These are phyloP conservation scores for Stegodyphus mimosarum DNA, from an alignment of 1,140 invertebrate species.

Conservation along the genomic window DNA sequence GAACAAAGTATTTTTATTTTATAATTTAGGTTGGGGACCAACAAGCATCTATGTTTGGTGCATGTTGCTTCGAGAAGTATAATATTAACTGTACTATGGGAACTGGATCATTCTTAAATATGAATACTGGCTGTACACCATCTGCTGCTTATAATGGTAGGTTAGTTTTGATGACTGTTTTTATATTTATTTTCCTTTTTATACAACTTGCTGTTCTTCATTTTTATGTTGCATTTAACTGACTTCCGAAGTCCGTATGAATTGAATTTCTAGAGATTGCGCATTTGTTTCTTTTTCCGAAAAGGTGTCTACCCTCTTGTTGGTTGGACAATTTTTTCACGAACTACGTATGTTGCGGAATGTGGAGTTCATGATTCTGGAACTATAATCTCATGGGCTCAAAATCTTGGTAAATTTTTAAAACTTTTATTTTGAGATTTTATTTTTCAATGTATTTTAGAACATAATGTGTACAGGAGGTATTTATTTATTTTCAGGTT, in stretches of 20 bases:
- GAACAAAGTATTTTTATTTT: background rate
- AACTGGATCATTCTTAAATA: constrained; percentile 91
- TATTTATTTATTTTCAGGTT: constrained; percentile 64
- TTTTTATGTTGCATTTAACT: background rate
- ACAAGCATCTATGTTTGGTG: constrained; percentile 91
- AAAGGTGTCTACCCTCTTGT: constrained; percentile 88
- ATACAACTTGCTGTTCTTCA: background rate
- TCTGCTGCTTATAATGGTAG: constrained; percentile 78
- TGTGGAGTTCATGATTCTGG: constrained; percentile 88
- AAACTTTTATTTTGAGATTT: background rate
- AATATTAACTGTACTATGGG: constrained; percentile 94
- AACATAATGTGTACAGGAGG: background rate
- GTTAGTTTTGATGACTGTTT: background rate
- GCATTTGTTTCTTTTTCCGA: constrained; percentile 51
- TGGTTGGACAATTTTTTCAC: constrained; percentile 76
- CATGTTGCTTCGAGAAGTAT: constrained; percentile 82
- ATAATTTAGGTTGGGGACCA: constrained; percentile 73
- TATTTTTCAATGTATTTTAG: background rate
- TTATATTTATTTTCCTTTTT: constrained; percentile 11
- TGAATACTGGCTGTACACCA: constrained; percentile 83
- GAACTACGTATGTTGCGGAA: constrained; percentile 83
- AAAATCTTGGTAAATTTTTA: constrained; percentile 75
- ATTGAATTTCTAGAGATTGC: background rate
- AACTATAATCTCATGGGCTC: constrained; percentile 86
- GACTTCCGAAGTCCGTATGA: background rate